Evolutionary conservation across 2,888 invertebrate genomes (phyloP), one percentile per base, ranked within the genome.

Genomic region (Hypolimnas misippus): DNA sequence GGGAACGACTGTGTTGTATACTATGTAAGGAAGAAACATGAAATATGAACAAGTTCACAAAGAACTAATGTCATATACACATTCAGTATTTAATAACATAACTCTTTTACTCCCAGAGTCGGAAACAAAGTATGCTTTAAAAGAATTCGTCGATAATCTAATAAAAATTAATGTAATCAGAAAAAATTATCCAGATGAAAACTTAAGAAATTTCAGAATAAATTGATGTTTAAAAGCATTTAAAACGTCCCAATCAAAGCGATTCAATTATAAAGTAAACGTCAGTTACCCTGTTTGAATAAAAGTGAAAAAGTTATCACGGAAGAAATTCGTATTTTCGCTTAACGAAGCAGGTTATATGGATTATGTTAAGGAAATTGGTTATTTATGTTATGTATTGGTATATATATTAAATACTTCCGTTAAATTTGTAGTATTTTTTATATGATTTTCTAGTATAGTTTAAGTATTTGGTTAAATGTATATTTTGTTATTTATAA

Each of bases 211-310:
- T 53, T 29, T 51, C 51, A 35, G 55, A 58, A 65, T 58, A 70
- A 75, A 68, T 70, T 46, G 69, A 67, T 70, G 69, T 69, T 70
- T 21, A 73, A 73, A 72, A 67, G 61, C 62, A 67, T 67, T 67
- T 61, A 63, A 66, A 70, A 70, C 67, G 66, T 69, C 66, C 69
- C 82, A 80, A 81, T 81, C 81, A 81, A 78, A 73, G 74, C 79
- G 75, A 81, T 80, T 78, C 77, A 82, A 82, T 83, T 81, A 82
- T 75, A 55, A 59, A 53, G 33, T 19, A 35, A 56, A 56, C 21
- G 52, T 54, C 54, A 42, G 57, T 57, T 17, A n/a, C n/a, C 14
- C 6, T 3, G 40, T 33, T 49, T 57, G 33, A 57, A 35, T 49
- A 35, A 57, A 49, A 49, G 14, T 33, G 49, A 35, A 49, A 55